phyloP scores from a whole-genome alignment of 2,888 invertebrate species.

The Leptopilina myrica region DNA sequence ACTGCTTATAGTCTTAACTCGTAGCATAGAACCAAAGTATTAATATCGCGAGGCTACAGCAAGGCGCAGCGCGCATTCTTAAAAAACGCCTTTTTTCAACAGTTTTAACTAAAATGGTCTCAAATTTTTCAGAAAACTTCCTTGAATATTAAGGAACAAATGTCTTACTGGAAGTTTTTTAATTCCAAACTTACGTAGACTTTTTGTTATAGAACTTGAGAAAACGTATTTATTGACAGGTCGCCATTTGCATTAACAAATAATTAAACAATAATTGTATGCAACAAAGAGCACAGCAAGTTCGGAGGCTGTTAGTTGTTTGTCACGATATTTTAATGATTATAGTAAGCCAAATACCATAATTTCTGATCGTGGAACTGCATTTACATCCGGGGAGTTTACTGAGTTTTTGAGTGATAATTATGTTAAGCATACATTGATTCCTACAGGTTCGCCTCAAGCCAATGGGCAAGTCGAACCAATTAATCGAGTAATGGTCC shows the following conservation, averaged over 20 bases:
- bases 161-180: too few species aligned
- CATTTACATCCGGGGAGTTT: constrained; percentile 55
- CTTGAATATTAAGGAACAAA: too few species aligned
- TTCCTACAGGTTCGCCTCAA: constrained; percentile 52
- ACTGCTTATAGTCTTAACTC: too few species aligned
- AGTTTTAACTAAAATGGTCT: too few species aligned
- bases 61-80: too few species aligned
- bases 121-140: neutral
- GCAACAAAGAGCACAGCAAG: constrained; percentile 43
- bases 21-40: too few species aligned
- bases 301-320: constrained; percentile 40
- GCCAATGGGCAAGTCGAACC: constrained; percentile 46
- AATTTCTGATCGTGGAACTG: constrained; percentile 50
- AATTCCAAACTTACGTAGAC: too few species aligned
- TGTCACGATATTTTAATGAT: constrained; percentile 31
- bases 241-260: too few species aligned
- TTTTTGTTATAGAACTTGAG: too few species aligned
- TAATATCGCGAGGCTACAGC: too few species aligned
- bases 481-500: neutral
- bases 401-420: constrained; percentile 46
- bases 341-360: constrained; percentile 44
- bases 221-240: too few species aligned
- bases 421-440: constrained; percentile 42
- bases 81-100: too few species aligned
- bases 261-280: constrained; percentile 31